Evolutionary conservation across 37 sponge, comb jelly and placozoan species (phyloP).

Genomic region (Amphimedon queenslandica): DNA sequence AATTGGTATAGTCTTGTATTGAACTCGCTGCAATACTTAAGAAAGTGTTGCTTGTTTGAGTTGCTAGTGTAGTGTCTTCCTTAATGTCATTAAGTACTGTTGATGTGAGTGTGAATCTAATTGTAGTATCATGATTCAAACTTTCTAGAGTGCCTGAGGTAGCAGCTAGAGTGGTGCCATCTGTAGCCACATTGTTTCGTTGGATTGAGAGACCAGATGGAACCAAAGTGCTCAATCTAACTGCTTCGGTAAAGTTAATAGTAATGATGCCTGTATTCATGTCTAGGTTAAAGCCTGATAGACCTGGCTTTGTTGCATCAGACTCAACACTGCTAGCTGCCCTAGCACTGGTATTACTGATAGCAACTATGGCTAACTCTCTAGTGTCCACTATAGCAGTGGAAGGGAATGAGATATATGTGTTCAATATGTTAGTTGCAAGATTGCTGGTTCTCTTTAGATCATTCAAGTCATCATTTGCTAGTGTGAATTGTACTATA

Average conservation of each 20-base stretch:
- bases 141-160: constrained; percentile 2
- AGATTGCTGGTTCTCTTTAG: constrained; percentile 53
- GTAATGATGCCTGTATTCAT: constrained; percentile 68
- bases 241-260: constrained; percentile 79
- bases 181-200: neutral
- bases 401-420: constrained; percentile 50
- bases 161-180: neutral
- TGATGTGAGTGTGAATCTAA: constrained; percentile 20
- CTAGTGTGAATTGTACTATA: constrained; percentile 35
- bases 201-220: constrained; percentile 39
- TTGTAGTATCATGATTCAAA: constrained; percentile 26
- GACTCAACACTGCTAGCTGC: constrained; percentile 27
- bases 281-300: constrained; percentile 46
- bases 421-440: constrained; percentile 21
- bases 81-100: constrained; percentile 67
- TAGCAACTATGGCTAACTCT: constrained; percentile 24
- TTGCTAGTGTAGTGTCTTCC: constrained; percentile 37
- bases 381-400: constrained; percentile 40
- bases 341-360: constrained; percentile 22
- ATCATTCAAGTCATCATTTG: constrained; percentile 55
- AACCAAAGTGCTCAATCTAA: constrained; percentile 34
- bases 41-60: constrained; percentile 27
- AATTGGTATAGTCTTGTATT: constrained; percentile 49
- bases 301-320: constrained; percentile 43
- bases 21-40: constrained; percentile 21